A percentile compares a stretch with the other conserved stretches of the same genome.
These are phyloP conservation scores for Leptopilina clavipes DNA, from an alignment of 1,140 invertebrate genomes.

Conservation along the genomic window DNA sequence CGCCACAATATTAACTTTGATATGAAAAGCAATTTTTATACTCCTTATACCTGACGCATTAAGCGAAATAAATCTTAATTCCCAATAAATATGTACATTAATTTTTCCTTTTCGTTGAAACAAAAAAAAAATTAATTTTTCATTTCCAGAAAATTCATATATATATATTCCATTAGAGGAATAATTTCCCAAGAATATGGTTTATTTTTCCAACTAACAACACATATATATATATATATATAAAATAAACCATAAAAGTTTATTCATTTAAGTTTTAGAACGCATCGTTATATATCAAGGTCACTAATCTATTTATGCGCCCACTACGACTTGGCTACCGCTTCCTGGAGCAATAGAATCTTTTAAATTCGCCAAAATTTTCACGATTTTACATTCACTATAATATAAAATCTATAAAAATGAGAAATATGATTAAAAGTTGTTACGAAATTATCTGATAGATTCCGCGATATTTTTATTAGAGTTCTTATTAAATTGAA, in stretches of 20 bases:
- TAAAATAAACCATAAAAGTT: slow-evolving; percentile 17
- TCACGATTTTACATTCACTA: neutral
- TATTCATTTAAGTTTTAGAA: neutral
- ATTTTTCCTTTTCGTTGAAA: too few relatives aligned
- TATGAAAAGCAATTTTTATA: neutral
- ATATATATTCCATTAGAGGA: too few relatives aligned
- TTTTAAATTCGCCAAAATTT: neutral
- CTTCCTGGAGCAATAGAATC: neutral
- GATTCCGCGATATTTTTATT: too few relatives aligned
- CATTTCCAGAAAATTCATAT: too few relatives aligned
- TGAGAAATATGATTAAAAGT: too few relatives aligned
- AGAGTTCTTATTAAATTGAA: too few relatives aligned
- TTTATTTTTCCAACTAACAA: neutral
- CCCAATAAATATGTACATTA: neutral
- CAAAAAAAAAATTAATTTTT: too few relatives aligned
- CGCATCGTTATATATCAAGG: slow-evolving; percentile 7
- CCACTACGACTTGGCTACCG: neutral
- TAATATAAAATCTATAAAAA: too few relatives aligned
- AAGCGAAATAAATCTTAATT: neutral
- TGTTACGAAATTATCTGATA: too few relatives aligned
- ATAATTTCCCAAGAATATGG: neutral
- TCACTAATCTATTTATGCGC: slow-evolving; percentile 12
- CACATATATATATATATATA: too few relatives aligned
- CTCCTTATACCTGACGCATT: neutral
- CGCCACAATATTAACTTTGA: neutral